Base-by-base conservation (phyloP, 2,797 vertebrate species). In the Morelia viridis region DNA sequence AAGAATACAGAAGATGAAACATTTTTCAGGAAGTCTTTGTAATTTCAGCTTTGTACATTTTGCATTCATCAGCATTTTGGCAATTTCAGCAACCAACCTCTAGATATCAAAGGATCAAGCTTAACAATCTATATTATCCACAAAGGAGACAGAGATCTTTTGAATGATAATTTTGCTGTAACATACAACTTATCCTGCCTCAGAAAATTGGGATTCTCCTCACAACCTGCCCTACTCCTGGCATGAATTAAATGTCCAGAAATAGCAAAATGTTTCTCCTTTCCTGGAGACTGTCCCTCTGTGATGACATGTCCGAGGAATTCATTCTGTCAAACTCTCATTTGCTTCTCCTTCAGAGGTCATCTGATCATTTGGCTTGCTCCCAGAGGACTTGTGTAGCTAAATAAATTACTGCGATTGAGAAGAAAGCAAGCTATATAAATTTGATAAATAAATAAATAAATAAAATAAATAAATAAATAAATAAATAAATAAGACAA, bases 41-140 rank as follows among this genome's bases (percentile, higher is more conserved):
- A 93, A 90, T 94, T 89, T 93, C 88, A 92, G 96, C 94, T 96
- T 94, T 92, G 89, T 93, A 92, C 35, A 83, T 86, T 94, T 94
- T 96, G 95, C 92, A 90, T 92, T 95, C 92, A 87, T 94, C 94
- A 0, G 11, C 95, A 94, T 96, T 95, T 95, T 94, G 96, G 96
- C 93, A 96, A 65, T 28, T 76, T 60, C 15, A 46, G 19, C 26
- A n/a, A 60, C 71, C 24, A 56, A 58, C 17, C 26, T 71, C 85
- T 46, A 11, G 56, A 76, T 57, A 60, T 60, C 26, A 87, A 46
- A 91, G 50, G 31, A n/a, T 80, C 85, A 87, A 19, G 13, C 15
- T 71, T 60, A 46, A 91, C 65, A 91, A 56, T 31, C n/a, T 89
- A 53, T 87, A 76, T 35, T 57, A 57, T 57, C 26, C 65, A 24